phyloP scores from a whole-genome alignment of 2,113 vertebrate species.

The Thryonomys swinderianus region DNA sequence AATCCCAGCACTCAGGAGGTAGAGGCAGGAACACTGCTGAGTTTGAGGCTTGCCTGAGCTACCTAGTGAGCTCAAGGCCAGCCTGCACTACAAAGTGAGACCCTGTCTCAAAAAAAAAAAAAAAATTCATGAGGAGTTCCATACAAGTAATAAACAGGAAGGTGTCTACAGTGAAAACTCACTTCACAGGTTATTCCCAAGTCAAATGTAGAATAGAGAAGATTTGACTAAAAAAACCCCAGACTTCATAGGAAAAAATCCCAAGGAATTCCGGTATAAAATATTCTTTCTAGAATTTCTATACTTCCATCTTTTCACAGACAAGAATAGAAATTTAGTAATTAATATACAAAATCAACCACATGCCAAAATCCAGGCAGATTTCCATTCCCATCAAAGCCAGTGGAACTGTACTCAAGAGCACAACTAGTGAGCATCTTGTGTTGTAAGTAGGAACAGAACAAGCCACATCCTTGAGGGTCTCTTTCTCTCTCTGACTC shows the following conservation, averaged over 20 bases:
- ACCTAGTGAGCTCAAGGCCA: too few relatives aligned
- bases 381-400: neutral
- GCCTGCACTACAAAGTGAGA: too few relatives aligned
- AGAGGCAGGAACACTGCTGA: too few relatives aligned
- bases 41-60: too few relatives aligned
- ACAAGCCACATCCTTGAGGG: neutral
- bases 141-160: neutral
- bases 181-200: neutral
- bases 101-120: too few relatives aligned
- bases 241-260: neutral
- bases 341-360: neutral
- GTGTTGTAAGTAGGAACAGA: neutral
- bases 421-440: neutral
- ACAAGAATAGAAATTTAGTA: neutral
- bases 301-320: neutral
- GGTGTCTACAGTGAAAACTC: neutral
- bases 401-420: neutral
- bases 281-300: neutral
- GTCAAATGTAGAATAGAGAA: neutral
- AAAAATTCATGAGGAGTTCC: neutral
- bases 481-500: neutral
- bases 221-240: neutral
- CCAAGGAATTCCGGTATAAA: neutral
- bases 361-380: neutral
- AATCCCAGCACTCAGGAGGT: too few relatives aligned